Evolutionary conservation across 2,797 vertebrate genomes (phyloP).

Genomic region (Clarias platycephalus): DNA sequence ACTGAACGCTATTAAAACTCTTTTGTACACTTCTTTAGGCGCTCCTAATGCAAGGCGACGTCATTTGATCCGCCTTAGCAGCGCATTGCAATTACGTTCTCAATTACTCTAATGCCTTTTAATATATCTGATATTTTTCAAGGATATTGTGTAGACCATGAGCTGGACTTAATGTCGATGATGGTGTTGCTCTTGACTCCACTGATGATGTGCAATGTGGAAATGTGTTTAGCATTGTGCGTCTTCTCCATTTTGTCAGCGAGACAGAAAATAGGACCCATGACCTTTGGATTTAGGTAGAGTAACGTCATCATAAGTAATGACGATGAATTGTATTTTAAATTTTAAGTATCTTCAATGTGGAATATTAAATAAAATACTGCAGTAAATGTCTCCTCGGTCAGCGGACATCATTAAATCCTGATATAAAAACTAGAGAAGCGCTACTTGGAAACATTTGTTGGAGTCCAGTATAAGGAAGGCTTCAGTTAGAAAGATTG

Average conservation of each 20-base stretch:
- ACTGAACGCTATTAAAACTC: neutral
- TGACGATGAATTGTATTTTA: neutral
- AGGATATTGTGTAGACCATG: conserved; percentile 6
- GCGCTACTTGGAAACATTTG: neutral
- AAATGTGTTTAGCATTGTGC: conserved; percentile 1
- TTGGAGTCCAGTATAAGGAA: neutral
- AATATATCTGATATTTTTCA: conserved; percentile 1
- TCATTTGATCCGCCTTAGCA: neutral
- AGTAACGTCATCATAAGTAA: neutral
- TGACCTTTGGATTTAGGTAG: neutral
- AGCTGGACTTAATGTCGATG: neutral
- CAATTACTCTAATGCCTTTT: neutral
- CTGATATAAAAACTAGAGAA: neutral
- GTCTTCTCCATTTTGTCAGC: neutral
- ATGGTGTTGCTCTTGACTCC: conserved; percentile 24
- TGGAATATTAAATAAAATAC: neutral
- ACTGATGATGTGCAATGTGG: conserved; percentile 28
- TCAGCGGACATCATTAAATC: neutral
- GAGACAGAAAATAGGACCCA: neutral
- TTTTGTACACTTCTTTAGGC: neutral
- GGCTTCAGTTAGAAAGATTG: neutral
- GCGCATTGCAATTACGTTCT: neutral
- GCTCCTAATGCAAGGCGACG: neutral
- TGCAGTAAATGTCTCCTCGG: neutral
- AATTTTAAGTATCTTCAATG: neutral